Evolutionary conservation across 2,888 invertebrate genomes (phyloP), one percentile per base, ranked within the genome.

Genomic region (Dione vanillae): DNA sequence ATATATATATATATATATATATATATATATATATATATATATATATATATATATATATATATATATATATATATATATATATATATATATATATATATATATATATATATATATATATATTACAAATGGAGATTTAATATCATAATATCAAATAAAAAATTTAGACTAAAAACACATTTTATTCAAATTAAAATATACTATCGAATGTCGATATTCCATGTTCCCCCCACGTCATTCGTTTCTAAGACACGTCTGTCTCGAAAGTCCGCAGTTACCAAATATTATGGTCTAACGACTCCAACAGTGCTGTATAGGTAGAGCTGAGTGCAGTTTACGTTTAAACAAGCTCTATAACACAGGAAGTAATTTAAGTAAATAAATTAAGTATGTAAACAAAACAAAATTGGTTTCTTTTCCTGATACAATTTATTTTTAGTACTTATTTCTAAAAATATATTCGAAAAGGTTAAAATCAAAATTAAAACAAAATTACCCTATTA

Each of bases 181-280:
- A 56, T 2, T n/a, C 16, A 41, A 51, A 11, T 66, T 27, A 27
- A 27, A 27, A 27, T 27, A 27, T 27, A 27, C 27, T 27, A 5
- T 27, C 27, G 61, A 70, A n/a, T 40, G 10, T n/a, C 43, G 8
- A 61, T n/a, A 47, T 54, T 14, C 19, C 1, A 65, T 79, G 74
- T 41, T n/a, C 0, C 66, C 2, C 14, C 67, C 79, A 74, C 79
- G 40, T 40, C 79, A 79, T 59, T 43, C 71, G 54, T 54, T 73
- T 73, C 68, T 73, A 68, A 73, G 76, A 62, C 40, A 41, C 45
- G 64, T 67, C 67, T 68, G 72, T 77, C 77, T 76, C 75, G 75
- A 73, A 75, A 80, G 77, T 78, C 78, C 75, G 75, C 74, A 73
- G 76, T 76, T 76, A 78, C 79, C 78, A 77, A 81, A 80, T 79